Conservation (phyloP, 2,113 vertebrate genomes). For the Calidris pugnax region DNA sequence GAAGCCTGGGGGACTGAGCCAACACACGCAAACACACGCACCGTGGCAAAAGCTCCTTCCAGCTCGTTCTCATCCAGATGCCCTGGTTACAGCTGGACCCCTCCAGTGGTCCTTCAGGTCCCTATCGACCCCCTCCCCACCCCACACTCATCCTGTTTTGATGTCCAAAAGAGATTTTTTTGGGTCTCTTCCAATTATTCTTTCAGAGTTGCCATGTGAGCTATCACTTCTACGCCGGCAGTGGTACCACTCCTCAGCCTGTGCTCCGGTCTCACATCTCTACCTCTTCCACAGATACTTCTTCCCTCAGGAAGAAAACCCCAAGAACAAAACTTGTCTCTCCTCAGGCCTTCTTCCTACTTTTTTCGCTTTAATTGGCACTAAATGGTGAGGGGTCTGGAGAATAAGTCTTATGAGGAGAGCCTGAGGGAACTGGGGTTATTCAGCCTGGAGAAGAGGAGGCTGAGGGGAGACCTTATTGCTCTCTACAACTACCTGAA, state of each 20-base stretch:
- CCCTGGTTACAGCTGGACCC: background rate
- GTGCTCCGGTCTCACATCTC: background rate
- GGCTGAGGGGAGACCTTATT: no score
- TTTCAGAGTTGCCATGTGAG: background rate
- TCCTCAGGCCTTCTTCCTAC: background rate
- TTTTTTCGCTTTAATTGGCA: background rate
- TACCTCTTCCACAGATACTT: background rate
- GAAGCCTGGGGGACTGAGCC: background rate
- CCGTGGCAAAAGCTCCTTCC: background rate
- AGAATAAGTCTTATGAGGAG: no score
- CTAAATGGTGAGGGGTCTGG: no score
- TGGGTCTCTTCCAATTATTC: background rate
- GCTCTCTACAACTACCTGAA: no score
- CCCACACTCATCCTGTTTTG: background rate
- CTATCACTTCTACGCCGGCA: background rate
- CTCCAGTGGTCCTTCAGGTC: background rate
- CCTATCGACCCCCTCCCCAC: background rate
- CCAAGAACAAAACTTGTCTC: background rate
- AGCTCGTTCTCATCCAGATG: background rate
- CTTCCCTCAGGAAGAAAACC: background rate
- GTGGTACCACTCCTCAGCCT: background rate
- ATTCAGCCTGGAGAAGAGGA: no score
- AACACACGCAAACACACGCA: background rate
- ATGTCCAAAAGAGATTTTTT: background rate
- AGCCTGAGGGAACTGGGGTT: no score